These are phyloP conservation scores for Mythimna ferrago DNA, from an alignment of 2,888 invertebrate genomes.

Conservation along the genomic window DNA sequence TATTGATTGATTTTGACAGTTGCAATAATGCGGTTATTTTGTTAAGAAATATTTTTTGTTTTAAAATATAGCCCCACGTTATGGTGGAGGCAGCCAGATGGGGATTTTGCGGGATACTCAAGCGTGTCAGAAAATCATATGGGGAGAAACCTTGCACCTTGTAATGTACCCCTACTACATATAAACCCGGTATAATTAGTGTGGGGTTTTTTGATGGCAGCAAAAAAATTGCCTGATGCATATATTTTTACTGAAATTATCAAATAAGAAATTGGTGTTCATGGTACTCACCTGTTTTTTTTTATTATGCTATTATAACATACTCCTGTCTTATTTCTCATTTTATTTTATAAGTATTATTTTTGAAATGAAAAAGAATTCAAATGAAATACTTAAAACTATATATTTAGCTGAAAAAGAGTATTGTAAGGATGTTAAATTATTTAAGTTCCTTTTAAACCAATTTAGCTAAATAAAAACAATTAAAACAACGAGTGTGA, in stretches of 20 bases:
- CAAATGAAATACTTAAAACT: not conserved
- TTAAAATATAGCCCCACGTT: too few species aligned
- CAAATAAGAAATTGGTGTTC: not conserved
- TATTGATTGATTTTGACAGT: not conserved
- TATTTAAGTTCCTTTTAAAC: constrained; percentile 18
- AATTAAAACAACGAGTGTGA: constrained; percentile 51
- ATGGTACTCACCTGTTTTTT: not conserved
- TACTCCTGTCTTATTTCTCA: too few species aligned
- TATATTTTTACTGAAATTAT: not conserved
- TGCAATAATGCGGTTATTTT: not conserved
- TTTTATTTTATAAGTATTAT: not conserved
- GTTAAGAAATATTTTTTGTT: not conserved
- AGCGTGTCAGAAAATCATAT: too few species aligned
- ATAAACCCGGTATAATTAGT: too few species aligned
- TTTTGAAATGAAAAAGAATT: not conserved
- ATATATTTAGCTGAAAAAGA: not conserved
- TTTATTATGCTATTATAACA: not conserved
- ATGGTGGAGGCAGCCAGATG: too few species aligned
- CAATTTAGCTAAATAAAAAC: constrained; percentile 33
- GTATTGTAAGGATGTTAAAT: constrained; percentile 7
- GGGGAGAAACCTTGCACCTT: too few species aligned
- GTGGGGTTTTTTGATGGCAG: too few species aligned
- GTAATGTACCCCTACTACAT: too few species aligned
- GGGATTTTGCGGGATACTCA: too few species aligned
- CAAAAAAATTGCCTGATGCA: too few species aligned